Conservation (phyloP, 1,140 invertebrate species). For the Chrysomallon squamiferum region DNA sequence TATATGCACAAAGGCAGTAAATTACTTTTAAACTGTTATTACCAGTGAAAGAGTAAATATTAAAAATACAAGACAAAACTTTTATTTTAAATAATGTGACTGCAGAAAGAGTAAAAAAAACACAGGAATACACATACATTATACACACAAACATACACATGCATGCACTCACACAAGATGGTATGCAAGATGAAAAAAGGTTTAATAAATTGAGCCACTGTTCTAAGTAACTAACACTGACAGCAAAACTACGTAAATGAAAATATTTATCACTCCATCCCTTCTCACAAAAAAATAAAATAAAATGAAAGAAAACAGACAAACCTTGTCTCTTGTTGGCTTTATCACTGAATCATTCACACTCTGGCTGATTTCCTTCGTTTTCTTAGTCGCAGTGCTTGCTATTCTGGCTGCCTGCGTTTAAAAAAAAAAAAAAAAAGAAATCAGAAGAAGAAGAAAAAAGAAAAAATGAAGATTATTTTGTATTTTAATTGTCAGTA, state of each 20-base stretch:
- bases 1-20: no score
- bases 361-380: slow-evolving; percentile 47
- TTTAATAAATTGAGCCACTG: background rate
- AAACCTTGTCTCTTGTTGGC: slow-evolving; percentile 53
- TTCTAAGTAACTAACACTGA: background rate
- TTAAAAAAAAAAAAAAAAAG: slow-evolving; percentile 17
- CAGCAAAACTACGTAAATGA: background rate
- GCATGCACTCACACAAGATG: background rate
- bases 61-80: no score
- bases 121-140: no score
- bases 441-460: no score
- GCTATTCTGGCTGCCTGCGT: slow-evolving; percentile 50
- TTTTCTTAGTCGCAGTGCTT: slow-evolving; percentile 44
- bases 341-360: slow-evolving; percentile 54
- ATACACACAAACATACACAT: no score
- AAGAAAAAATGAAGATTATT: no score
- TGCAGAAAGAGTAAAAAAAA: no score
- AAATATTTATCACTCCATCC: background rate
- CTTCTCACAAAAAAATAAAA: background rate
- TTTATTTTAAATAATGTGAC: no score
- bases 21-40: no score
- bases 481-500: no score
- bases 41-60: no score
- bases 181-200: background rate
- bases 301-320: slow-evolving; percentile 3